Evolutionary conservation across 2,113 vertebrate species (phyloP).

Genomic region (Edolisoma coerulescens): DNA sequence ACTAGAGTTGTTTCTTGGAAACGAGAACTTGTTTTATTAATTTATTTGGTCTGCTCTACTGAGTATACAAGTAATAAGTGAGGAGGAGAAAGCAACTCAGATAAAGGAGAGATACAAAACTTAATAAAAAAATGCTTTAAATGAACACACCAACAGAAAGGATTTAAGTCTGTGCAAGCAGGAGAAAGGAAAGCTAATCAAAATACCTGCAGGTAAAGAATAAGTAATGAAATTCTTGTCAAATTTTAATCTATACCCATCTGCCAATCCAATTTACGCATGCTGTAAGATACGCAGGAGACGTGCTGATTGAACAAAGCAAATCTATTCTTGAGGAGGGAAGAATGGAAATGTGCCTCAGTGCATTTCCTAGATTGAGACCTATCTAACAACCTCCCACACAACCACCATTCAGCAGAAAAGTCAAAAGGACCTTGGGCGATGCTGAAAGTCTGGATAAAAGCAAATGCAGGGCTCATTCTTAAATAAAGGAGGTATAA

Average conservation of each 20-base stretch:
- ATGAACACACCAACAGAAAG: not conserved
- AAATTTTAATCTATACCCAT: not conserved
- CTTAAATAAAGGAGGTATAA: not conserved
- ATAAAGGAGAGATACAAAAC: not conserved
- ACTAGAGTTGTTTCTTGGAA: conserved; percentile 51
- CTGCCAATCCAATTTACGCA: not conserved
- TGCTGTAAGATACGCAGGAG: not conserved
- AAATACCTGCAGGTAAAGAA: not conserved
- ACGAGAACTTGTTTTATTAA: conserved; percentile 61
- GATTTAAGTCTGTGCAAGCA: not conserved
- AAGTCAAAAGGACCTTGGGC: not conserved
- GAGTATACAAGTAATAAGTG: conserved; percentile 51
- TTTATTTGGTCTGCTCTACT: conserved; percentile 61
- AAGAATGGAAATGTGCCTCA: not conserved
- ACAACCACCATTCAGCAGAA: not conserved
- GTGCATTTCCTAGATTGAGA: not conserved
- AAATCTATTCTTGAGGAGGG: not conserved
- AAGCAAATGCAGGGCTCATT: not conserved
- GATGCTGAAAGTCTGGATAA: not conserved
- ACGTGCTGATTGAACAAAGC: not conserved
- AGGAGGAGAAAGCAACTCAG: not conserved
- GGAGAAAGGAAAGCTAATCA: not conserved
- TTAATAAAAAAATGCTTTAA: not conserved
- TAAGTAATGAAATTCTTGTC: not conserved
- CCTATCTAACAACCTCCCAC: not conserved